Base-by-base conservation (phyloP, 2,113 vertebrate genomes). In the Xiphias gladius region DNA sequence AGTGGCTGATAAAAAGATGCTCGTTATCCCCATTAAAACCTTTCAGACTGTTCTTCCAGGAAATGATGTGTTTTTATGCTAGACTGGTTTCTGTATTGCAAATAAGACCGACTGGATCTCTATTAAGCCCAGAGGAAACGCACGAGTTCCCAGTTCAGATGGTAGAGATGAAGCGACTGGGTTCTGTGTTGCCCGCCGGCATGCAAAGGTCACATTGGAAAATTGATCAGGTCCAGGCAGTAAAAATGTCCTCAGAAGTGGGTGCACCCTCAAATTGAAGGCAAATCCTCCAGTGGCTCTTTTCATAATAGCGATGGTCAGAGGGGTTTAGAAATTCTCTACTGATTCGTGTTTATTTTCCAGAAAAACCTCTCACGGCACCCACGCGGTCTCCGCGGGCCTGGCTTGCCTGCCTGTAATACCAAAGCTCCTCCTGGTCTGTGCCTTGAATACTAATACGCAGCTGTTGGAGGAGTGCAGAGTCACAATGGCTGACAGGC, bases 401-500 rank as follows among this genome's bases (percentile, higher is more conserved):
- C n/a, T n/a, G n/a, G n/a, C n/a, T n/a, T n/a, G n/a, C n/a, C n/a
- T n/a, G n/a, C n/a, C n/a, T n/a, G n/a, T n/a, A n/a, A n/a, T n/a
- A n/a, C n/a, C n/a, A 19, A 13, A 11, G 66, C 76, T 76, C 58
- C 83, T 74, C 75, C 55, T 35, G 0, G 35, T 19, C 74, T 80
- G 84, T 86, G 89, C 30, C 76, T 59, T 19, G 89, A 91, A 88
- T 89, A 71, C 79, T 88, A 79, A 91, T 75, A 1, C 0, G 9
- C 58, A 50, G 82, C 73, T 32, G 71, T 22, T 58, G 55, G 57
- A 69, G 81, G 76, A 65, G 52, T 82, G 85, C 88, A 69, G 48
- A 58, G 85, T 83, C 88, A 91, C 75, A 85, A 86, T 88, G 89
- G 85, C 84, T 19, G 79, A 84, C 73, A 41, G 35, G 37, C 59